Conservation (phyloP, 2,888 invertebrate genomes). For the Tuta absoluta region DNA sequence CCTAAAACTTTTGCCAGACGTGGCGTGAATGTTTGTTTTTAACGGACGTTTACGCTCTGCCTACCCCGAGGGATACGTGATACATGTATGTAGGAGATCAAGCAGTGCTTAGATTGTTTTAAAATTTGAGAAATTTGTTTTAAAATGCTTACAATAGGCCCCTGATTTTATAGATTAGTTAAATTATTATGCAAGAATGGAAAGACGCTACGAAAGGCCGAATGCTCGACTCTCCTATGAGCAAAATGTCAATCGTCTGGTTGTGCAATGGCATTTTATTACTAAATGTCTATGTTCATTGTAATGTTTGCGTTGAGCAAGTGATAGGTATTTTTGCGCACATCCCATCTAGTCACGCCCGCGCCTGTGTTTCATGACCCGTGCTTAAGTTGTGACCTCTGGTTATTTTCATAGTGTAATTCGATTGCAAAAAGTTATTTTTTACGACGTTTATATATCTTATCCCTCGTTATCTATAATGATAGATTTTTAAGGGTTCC, state of each 20-base stretch:
- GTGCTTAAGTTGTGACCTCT: neutral
- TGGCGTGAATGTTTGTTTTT: too few species aligned
- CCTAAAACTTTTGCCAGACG: too few species aligned
- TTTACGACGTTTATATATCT: too few species aligned
- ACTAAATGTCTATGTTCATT: conserved; percentile 60
- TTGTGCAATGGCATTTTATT: conserved; percentile 70
- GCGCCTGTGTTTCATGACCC: conserved; percentile 25
- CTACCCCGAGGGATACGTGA: too few species aligned
- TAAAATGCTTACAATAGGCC: neutral
- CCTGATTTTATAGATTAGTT: neutral
- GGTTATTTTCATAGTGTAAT: neutral
- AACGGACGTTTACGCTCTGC: too few species aligned
- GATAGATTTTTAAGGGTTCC: too few species aligned
- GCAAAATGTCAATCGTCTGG: conserved; percentile 71
- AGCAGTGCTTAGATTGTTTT: neutral
- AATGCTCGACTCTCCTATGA: conserved; percentile 53
- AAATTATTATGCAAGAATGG: conserved; percentile 25
- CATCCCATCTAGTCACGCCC: conserved; percentile 49
- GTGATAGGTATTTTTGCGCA: conserved; percentile 50
- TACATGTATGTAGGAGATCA: neutral
- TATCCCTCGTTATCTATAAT: too few species aligned
- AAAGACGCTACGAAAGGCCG: conserved; percentile 48
- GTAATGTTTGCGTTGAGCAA: conserved; percentile 59
- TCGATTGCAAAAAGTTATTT: too few species aligned
- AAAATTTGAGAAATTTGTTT: neutral